These are phyloP conservation scores for Lonchura striata DNA, from an alignment of 2,113 vertebrate genomes.

Conservation along the genomic window DNA sequence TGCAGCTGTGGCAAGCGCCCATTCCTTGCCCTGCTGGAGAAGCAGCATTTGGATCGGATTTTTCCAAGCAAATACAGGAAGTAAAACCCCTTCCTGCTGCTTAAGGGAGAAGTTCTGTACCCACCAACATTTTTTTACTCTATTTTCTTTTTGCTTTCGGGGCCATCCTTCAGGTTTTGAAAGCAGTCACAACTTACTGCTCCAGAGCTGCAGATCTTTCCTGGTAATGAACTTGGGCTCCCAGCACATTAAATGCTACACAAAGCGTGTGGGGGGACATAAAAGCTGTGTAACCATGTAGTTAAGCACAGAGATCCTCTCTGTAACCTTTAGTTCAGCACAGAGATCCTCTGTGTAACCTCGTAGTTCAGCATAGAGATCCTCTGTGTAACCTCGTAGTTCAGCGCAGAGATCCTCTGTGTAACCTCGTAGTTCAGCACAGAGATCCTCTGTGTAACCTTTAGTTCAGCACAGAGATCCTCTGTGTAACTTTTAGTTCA, in stretches of 20 bases:
- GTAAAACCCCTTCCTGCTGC: not conserved
- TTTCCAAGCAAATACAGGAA: not conserved
- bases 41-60: not conserved
- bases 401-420: not conserved
- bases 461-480: not conserved
- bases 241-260: not conserved
- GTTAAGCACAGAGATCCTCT: not conserved
- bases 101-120: not conserved
- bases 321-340: too few relatives aligned
- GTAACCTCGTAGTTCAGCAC: accelerated
- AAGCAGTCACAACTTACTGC: too few relatives aligned
- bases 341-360: too few relatives aligned
- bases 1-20: not conserved
- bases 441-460: too few relatives aligned
- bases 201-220: not conserved
- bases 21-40: not conserved
- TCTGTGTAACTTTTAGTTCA: accelerated
- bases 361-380: not conserved
- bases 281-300: accelerated
- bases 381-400: accelerated
- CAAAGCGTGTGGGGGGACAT: not conserved
- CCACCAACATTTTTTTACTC: not conserved
- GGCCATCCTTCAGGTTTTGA: not conserved
- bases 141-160: not conserved
- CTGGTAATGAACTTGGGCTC: not conserved